phyloP scores from a whole-genome alignment of 1,140 invertebrate genomes.

The Heliothis virescens region DNA sequence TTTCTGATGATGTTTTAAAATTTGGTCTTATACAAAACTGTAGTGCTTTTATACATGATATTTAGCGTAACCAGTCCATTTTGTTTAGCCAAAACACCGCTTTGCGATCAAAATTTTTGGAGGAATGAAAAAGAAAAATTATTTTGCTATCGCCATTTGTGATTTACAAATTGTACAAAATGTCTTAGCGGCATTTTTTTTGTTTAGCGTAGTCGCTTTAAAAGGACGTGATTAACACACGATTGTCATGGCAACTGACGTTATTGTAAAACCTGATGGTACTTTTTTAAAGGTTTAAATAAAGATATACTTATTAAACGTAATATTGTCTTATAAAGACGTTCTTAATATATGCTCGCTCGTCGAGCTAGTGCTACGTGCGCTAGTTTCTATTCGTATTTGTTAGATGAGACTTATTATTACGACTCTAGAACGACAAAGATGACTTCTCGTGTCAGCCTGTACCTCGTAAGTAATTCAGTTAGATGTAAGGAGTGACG shows the following conservation, averaged over 20 bases:
- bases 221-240: constrained; percentile 70
- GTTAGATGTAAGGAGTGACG: constrained; percentile 54
- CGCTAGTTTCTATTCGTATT: constrained; percentile 61
- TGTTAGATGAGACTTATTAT: constrained; percentile 71
- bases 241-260: constrained; percentile 54
- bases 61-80: constrained; percentile 84
- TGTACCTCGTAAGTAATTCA: constrained; percentile 48
- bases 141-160: constrained; percentile 82
- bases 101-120: constrained; percentile 77
- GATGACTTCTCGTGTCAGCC: constrained; percentile 59
- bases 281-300: constrained; percentile 70
- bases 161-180: constrained; percentile 74
- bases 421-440: constrained; percentile 70
- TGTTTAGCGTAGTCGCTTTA: constrained; percentile 69
- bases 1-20: constrained; percentile 83
- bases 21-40: constrained; percentile 83
- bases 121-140: constrained; percentile 64
- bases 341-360: constrained; percentile 61
- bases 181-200: constrained; percentile 65
- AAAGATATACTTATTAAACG: constrained; percentile 65
- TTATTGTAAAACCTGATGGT: constrained; percentile 54
- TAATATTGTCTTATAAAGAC: constrained; percentile 75
- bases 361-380: constrained; percentile 64
- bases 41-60: constrained; percentile 85
- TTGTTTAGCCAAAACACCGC: constrained; percentile 84